Conservation (phyloP, 2,797 vertebrate species). For the Rhabdomys pumilio region DNA sequence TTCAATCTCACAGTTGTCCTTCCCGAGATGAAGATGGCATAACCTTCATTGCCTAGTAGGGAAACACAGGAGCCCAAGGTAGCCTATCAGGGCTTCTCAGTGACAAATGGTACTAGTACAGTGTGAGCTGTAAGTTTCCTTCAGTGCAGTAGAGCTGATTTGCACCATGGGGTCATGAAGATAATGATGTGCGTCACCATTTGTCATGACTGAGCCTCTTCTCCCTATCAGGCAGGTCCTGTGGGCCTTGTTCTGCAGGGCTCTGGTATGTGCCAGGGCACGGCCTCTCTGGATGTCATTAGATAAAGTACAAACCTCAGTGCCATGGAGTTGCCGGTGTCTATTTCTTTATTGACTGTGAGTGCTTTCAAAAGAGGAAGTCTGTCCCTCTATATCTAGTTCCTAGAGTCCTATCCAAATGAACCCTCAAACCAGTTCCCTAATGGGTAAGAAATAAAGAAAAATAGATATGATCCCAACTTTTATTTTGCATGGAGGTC, state of each 20-base stretch:
- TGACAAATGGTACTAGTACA: neutral
- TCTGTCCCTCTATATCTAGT: neutral
- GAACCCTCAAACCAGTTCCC: neutral
- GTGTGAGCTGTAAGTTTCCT: neutral
- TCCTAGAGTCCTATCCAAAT: neutral
- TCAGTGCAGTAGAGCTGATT: neutral
- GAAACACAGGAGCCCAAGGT: neutral
- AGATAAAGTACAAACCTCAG: fast-evolving
- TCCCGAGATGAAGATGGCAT: neutral
- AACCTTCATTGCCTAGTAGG: neutral
- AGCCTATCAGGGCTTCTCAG: neutral
- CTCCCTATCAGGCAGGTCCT: neutral
- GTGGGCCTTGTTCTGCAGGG: neutral
- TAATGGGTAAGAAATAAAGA: neutral
- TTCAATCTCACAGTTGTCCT: neutral
- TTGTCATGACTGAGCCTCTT: neutral
- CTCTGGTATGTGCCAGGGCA: neutral
- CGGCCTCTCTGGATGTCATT: neutral
- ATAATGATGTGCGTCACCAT: neutral
- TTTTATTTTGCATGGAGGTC: neutral
- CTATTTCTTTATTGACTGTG: neutral
- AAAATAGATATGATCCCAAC: neutral
- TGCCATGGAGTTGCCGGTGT: neutral
- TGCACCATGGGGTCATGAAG: neutral
- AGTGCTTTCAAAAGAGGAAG: neutral